Evolutionary conservation across 2,888 invertebrate species (phyloP).

Genomic region (Scaptomyza parva): DNA sequence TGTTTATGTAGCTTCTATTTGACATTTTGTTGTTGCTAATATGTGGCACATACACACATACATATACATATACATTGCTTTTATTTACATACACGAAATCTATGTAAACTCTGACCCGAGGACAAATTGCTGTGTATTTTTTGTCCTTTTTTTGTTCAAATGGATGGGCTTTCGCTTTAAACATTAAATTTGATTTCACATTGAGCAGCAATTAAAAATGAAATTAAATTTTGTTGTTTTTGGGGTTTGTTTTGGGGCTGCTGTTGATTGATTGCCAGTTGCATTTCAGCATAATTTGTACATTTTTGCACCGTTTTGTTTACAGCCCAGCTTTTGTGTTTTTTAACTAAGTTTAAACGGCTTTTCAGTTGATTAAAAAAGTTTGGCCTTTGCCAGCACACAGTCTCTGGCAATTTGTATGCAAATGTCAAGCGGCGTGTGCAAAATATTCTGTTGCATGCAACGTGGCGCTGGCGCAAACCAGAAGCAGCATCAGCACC

Average conservation of each 20-base stretch:
- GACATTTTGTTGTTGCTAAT: constrained; percentile 36
- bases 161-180: neutral
- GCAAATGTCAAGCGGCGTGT: constrained; percentile 64
- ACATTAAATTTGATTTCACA: constrained; percentile 47
- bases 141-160: constrained; percentile 7
- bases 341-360: constrained; percentile 76
- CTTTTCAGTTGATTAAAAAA: constrained; percentile 80
- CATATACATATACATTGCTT: constrained; percentile 8
- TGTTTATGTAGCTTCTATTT: constrained; percentile 45
- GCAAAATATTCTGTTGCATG: constrained; percentile 75
- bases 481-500: neutral
- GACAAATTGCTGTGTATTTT: constrained; percentile 43
- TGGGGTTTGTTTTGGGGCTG: neutral
- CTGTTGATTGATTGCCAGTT: constrained; percentile 52
- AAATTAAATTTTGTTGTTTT: constrained; percentile 33
- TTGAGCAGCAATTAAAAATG: constrained; percentile 62
- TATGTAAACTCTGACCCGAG: constrained; percentile 30
- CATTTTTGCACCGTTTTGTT: neutral
- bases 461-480: constrained; percentile 36
- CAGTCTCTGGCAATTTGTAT: constrained; percentile 68
- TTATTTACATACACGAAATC: neutral
- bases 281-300: constrained; percentile 58
- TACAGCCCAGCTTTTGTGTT: constrained; percentile 25
- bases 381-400: constrained; percentile 60
- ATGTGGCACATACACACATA: constrained; percentile 25